Conservation (phyloP, 2,113 vertebrate genomes). For the Excalfactoria chinensis region DNA sequence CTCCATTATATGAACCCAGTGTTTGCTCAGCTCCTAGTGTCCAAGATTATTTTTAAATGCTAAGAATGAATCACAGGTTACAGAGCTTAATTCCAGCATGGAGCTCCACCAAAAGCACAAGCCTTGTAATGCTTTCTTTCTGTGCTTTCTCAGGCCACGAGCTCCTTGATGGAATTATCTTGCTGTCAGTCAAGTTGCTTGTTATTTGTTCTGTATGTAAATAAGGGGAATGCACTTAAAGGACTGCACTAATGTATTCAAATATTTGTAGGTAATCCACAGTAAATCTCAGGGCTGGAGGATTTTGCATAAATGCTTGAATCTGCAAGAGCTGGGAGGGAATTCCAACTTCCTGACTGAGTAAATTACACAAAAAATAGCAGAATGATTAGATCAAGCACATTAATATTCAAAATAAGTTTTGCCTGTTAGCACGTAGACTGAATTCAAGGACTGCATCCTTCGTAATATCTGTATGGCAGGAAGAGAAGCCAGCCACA, state of each 20-base stretch:
- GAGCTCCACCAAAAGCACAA: background rate
- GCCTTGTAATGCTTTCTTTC: background rate
- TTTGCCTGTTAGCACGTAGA: constrained; percentile 16
- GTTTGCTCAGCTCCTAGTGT: background rate
- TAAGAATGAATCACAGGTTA: background rate
- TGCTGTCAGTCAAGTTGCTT: constrained; percentile 45
- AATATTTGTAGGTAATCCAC: constrained; percentile 72
- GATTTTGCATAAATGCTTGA: constrained; percentile 67
- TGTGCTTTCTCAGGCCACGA: background rate
- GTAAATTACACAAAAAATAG: constrained; percentile 68
- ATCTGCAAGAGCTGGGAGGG: constrained; percentile 61
- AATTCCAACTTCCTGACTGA: constrained; percentile 70
- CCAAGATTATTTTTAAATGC: background rate
- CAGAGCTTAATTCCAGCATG: background rate
- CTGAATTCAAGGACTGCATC: background rate
- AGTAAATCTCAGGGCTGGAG: constrained; percentile 56
- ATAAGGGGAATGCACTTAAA: constrained; percentile 54
- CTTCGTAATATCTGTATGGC: background rate
- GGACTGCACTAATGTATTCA: constrained; percentile 59
- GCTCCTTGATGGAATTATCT: constrained; percentile 47
- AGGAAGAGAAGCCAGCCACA: background rate
- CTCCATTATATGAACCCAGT: background rate
- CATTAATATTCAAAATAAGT: constrained; percentile 46
- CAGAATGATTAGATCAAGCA: constrained; percentile 46
- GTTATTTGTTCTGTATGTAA: constrained; percentile 62